Evolutionary conservation across 1,140 invertebrate species (phyloP).

Genomic region (Berghia stephanieae): DNA sequence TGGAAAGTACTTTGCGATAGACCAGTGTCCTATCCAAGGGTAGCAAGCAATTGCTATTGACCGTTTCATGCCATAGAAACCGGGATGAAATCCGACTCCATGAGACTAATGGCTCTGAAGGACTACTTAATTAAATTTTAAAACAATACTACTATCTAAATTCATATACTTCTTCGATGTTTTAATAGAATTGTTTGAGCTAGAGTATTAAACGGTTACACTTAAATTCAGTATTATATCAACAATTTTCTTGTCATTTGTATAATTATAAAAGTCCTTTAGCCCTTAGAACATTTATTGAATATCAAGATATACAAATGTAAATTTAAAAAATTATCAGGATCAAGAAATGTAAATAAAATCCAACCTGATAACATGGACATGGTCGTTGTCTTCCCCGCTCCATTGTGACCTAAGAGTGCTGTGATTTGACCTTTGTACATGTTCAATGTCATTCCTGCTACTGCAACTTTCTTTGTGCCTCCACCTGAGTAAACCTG

Average conservation of each 20-base stretch:
- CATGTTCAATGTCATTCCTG: slow-evolving; percentile 62
- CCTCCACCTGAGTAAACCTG: slow-evolving; percentile 39
- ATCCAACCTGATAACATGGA: slow-evolving; percentile 78
- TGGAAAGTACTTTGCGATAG: too few species aligned
- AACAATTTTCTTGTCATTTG: neutral
- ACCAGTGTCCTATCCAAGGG: too few species aligned
- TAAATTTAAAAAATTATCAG: neutral
- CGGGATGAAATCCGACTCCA: too few species aligned
- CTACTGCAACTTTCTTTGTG: slow-evolving; percentile 54
- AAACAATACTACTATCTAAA: too few species aligned
- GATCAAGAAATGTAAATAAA: neutral
- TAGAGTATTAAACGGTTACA: neutral
- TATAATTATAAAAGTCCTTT: neutral
- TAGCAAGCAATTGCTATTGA: too few species aligned
- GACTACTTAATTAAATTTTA: too few species aligned
- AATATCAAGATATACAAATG: neutral
- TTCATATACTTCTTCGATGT: too few species aligned
- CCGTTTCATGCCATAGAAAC: too few species aligned
- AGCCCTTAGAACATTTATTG: neutral
- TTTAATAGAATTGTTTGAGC: too few species aligned
- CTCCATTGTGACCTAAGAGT: slow-evolving; percentile 75
- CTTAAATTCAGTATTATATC: neutral
- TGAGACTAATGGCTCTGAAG: too few species aligned
- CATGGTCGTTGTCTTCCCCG: slow-evolving; percentile 72
- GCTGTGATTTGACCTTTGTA: slow-evolving; percentile 69